Evolutionary conservation across 2,888 invertebrate genomes (phyloP), one percentile per base, ranked within the genome.

Genomic region (Mylabris sibirica): DNA sequence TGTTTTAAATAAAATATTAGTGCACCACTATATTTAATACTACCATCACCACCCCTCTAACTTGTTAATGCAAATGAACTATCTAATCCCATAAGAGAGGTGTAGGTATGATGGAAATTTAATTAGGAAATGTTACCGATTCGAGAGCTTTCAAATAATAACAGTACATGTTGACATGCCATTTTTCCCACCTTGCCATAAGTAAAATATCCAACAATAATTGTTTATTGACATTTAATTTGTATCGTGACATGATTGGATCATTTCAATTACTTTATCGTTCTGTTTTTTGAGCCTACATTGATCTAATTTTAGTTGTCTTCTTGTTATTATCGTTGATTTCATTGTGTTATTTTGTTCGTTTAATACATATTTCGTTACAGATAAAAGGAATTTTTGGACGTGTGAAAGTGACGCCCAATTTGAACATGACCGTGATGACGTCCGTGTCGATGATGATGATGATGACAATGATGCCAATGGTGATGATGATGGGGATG

Each of bases 31-130:
- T n/a, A 4, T 6, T n/a, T 44, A 44, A n/a, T 49, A 49, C 20
- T 49, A 20, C 49, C 8, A 20, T 20, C 8, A 49, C 20, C 49
- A 66, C 70, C 72, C 70, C 75, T 70, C 74, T 72, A 73, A 73
- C 72, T 73, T 72, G 72, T 72, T 74, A 74, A 75, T 74, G 75
- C 75, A 75, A 74, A 75, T 74, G 73, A 73, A 74, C 74, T 72
- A 72, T 73, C 72, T 69, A 74, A 75, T 75, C 75, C 72, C 71
- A 72, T 71, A 73, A 74, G 74, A 73, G 74, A 75, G 72, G 72
- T 3, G 12, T 30, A 74, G 71, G 73, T 71, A 74, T 70, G 75
- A 72, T 72, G 71, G 72, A 73, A n/a, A 73, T 73, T 73, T 73
- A 72, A 73, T 73, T 73, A 73, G 73, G 69, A 66, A 73, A 68